Evolutionary conservation across 1,140 invertebrate genomes (phyloP).

Genomic region (Drosophila kikkawai): DNA sequence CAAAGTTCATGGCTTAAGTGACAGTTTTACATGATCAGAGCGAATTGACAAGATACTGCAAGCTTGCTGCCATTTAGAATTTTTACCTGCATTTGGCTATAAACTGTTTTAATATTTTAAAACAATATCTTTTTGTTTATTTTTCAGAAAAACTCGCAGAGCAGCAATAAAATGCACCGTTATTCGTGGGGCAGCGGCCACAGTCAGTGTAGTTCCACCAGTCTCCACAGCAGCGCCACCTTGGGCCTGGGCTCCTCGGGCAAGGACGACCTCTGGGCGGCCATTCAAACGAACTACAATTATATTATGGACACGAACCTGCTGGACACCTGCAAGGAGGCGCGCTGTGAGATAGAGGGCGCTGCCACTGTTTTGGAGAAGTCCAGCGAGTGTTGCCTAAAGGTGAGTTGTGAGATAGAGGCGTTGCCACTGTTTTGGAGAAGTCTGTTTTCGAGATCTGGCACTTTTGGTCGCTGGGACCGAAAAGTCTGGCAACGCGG

Average conservation of each 20-base stretch:
- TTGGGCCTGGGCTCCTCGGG: slow-evolving; percentile 79
- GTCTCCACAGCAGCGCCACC: slow-evolving; percentile 86
- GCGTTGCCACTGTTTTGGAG: too few relatives aligned
- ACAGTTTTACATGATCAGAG: neutral
- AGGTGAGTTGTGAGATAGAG: slow-evolving; percentile 37
- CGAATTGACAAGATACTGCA: too few relatives aligned
- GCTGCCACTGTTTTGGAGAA: slow-evolving; percentile 48
- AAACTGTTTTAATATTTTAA: neutral
- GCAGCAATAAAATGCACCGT: slow-evolving; percentile 84
- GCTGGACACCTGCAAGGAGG: slow-evolving; percentile 92
- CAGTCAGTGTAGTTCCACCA: slow-evolving; percentile 86
- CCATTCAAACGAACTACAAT: slow-evolving; percentile 94
- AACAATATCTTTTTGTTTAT: neutral
- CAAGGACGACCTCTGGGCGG: slow-evolving; percentile 95
- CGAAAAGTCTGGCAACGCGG: too few relatives aligned
- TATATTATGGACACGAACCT: slow-evolving; percentile 97
- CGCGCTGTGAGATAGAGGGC: slow-evolving; percentile 79
- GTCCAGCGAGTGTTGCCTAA: slow-evolving; percentile 49
- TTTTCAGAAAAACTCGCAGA: slow-evolving; percentile 61
- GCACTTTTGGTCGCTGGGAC: too few relatives aligned
- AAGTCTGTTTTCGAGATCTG: too few relatives aligned
- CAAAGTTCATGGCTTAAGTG: neutral
- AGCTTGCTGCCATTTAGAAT: too few relatives aligned
- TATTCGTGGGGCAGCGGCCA: slow-evolving; percentile 89
- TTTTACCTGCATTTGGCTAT: too few relatives aligned